Conservation (phyloP, 2,113 vertebrate species). For the Vimba vimba region DNA sequence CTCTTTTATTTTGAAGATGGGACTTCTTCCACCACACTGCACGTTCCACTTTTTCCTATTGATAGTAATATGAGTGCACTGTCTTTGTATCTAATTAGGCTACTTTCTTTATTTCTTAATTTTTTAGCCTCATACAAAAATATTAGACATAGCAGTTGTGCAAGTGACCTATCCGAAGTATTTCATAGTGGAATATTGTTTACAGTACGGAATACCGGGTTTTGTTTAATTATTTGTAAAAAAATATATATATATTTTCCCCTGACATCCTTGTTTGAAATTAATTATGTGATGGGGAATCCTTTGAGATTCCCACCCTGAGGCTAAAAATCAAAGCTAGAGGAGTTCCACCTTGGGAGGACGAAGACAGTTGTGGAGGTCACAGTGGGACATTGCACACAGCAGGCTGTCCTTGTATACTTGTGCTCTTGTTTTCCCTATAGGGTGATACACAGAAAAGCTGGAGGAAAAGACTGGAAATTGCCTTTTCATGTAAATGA, state of each 20-base stretch:
- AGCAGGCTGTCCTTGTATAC: constrained; percentile 15
- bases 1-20: no score
- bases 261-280: constrained; percentile 1
- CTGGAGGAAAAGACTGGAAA: constrained; percentile 7
- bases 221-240: neutral
- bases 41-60: no score
- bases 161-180: neutral
- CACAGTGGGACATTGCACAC: constrained; percentile 26
- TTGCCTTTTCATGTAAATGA: neutral
- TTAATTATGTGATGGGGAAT: constrained; percentile 23
- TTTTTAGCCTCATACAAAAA: neutral
- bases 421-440: constrained; percentile 11
- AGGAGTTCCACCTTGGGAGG: constrained; percentile 36
- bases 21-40: no score
- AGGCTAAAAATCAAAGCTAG: constrained; percentile 49
- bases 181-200: neutral
- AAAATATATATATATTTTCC: neutral
- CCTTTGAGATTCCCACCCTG: constrained; percentile 27
- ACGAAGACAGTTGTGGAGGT: constrained; percentile 41
- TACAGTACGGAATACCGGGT: neutral
- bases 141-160: neutral
- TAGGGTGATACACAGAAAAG: neutral
- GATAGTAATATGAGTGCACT: no score
- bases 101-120: no score
- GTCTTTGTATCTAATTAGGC: no score